Evolutionary conservation across 2,113 vertebrate genomes (phyloP), one percentile per base, ranked within the genome.

Genomic region (Anoura caudifer): DNA sequence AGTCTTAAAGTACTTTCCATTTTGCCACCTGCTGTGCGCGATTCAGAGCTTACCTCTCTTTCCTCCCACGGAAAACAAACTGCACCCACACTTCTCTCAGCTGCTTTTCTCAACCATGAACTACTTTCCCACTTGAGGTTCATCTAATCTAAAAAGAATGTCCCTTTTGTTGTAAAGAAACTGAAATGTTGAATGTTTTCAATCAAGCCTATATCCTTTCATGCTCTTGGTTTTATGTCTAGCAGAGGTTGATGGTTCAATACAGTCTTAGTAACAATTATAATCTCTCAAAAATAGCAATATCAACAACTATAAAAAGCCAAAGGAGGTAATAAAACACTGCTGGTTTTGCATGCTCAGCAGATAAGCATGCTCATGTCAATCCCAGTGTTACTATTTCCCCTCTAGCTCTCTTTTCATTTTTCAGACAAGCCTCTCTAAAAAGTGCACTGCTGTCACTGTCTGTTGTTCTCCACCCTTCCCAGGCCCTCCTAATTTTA

Each of bases 1-100:
- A 81, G 93, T 65, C 97, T 97, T 95, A 97, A 98, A 91, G 83
- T n/a, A 41, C 94, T 97, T 96, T 95, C 91, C 65, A 93, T 97
- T 96, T 7, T 96, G 75, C 94, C 70, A 93, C 97, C 98, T 96
- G 94, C 41, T 3, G 97, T 47, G 92, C 31, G 90, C 31, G 90
- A 97, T 97, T 98, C 96, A 95, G 50, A 59, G 56, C 36, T 56
- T 75, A 88, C 86, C 50, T 86, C 92, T 97, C 94, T 93, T 61
- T 95, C 79, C 95, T 90, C 94, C 81, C 65, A 92, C 1, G 17
- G 19, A 80, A 81, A 98, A 97, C 50, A 96, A 95, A 73, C 54
- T 77, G 47, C 47, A 81, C 56, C 63, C 89, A 80, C 92, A 90
- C 36, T 95, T 45, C 28, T 77, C 36, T 87, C 92, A 1, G 41